Evolutionary conservation across 2,888 invertebrate species (phyloP), one percentile per base, ranked within the genome.

Genomic region (Cheilosia vernalis): DNA sequence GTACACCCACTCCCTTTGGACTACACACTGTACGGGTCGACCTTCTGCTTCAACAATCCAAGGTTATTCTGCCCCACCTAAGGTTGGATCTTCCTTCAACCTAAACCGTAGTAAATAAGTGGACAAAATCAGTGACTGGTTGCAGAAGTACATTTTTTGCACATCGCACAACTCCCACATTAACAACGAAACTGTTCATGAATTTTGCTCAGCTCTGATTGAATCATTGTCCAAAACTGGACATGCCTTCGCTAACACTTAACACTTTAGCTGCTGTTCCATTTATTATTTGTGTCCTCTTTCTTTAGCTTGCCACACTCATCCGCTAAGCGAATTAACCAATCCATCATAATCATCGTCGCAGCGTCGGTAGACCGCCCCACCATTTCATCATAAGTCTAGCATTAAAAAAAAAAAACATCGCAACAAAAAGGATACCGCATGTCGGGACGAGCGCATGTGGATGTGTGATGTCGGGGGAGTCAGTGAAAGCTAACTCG

Each of bases 281-380:
- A 70, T 70, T 60, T 24, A 51, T 49, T 70, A 27, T 40, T 60
- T 55, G 53, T 33, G 6, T 61, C 53, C 19, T 33, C 30, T 13
- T 37, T 37, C 13, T 37, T 10, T 37, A 13, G 37, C 40, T 27
- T 37, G 9, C 17, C 42, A 67, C 33, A 44, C 17, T 58, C 76
- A 63, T 61, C 56, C 56, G 67, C 66, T 67, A 83, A 83, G 67
- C 79, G 67, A 83, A 83, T 79, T 83, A 83, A 80, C 83, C 83
- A 84, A 84, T 84, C 83, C 79, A 84, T 84, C 74, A 80, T 84
- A 84, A 80, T 84, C 80, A 64, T 84, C 79, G 73, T 79, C 67
- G 67, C 67, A 64, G 70, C 37, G 44, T 69, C 44, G 15, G 64
- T 55, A 21, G 60, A 37, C 21, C 30, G 47, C 53, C 74, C 42